These are phyloP conservation scores for Clarias platycephalus DNA, from an alignment of 2,797 vertebrate genomes.

Conservation along the genomic window DNA sequence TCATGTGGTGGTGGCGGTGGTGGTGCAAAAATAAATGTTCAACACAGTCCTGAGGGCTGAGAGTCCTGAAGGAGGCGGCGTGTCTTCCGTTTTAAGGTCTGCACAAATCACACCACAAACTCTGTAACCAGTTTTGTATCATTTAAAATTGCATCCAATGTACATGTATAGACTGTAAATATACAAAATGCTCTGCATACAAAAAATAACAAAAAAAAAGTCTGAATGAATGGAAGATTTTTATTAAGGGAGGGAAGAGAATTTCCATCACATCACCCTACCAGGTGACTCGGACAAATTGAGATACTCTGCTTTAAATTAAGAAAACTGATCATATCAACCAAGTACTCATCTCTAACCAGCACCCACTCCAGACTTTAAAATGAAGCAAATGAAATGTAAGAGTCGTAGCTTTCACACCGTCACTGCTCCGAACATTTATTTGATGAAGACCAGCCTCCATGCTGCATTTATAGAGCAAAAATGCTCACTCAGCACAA, in stretches of 20 bases:
- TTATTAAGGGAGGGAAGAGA: not conserved
- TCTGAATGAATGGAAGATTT: not conserved
- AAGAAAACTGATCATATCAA: not conserved
- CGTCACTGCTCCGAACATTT: not conserved
- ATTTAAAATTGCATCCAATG: not conserved
- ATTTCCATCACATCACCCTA: not conserved
- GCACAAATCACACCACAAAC: not conserved
- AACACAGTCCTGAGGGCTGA: conserved; percentile 21
- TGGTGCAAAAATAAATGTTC: conserved; percentile 30
- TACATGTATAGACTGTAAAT: not conserved
- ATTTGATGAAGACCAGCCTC: conserved; percentile 24
- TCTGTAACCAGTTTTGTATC: not conserved
- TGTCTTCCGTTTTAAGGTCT: not conserved
- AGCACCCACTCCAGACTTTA: not conserved
- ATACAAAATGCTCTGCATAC: not conserved
- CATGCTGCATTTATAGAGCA: conserved; percentile 34
- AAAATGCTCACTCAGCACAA: conserved; percentile 38
- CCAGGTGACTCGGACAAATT: not conserved
- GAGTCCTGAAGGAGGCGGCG: conserved; percentile 4
- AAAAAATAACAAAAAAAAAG: not conserved
- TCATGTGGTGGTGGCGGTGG: conserved; percentile 28
- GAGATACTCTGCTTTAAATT: not conserved
- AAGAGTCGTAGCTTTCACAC: conserved; percentile 2
- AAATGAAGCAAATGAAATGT: not conserved
- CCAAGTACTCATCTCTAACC: not conserved